Evolutionary conservation across 1,140 invertebrate species (phyloP).

Genomic region (Ceratina calcarata): DNA sequence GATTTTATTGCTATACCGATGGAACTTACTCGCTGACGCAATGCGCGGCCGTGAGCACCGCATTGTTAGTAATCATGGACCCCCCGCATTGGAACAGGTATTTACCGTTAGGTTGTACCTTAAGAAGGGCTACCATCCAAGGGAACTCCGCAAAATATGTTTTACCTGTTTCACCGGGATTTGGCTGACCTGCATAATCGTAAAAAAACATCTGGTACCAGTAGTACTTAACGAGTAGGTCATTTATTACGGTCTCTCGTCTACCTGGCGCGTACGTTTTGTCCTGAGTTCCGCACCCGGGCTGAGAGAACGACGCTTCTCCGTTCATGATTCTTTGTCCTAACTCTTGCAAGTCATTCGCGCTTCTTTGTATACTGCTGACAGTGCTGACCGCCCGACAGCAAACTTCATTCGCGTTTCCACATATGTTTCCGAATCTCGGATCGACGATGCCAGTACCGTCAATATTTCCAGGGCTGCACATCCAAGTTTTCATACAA

Average conservation of each 20-base stretch:
- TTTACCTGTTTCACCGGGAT: conserved; percentile 56
- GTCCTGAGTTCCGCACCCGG: conserved; percentile 46
- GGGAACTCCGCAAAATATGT: conserved; percentile 82
- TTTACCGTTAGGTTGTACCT: conserved; percentile 51
- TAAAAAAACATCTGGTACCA: background rate
- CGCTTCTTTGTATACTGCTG: background rate
- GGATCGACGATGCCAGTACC: conserved; percentile 68
- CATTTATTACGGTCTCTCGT: background rate
- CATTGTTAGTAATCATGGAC: conserved; percentile 79
- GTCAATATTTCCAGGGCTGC: conserved; percentile 61
- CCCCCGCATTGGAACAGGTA: conserved; percentile 78
- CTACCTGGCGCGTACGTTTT: conserved; percentile 48
- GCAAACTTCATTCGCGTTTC: conserved; percentile 68
- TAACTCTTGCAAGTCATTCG: background rate
- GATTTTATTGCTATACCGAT: too few relatives aligned
- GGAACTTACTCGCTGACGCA: conserved; percentile 74
- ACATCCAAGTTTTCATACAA: conserved; percentile 67
- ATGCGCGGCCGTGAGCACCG: conserved; percentile 82
- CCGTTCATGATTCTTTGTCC: background rate
- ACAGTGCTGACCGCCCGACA: conserved; percentile 54
- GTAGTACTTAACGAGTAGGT: background rate
- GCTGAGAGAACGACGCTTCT: background rate
- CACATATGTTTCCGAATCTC: conserved; percentile 68
- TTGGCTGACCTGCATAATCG: conserved; percentile 55
- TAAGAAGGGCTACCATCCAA: conserved; percentile 81